Evolutionary conservation across 2,797 vertebrate genomes (phyloP).

Genomic region (Hippoglossus hippoglossus): DNA sequence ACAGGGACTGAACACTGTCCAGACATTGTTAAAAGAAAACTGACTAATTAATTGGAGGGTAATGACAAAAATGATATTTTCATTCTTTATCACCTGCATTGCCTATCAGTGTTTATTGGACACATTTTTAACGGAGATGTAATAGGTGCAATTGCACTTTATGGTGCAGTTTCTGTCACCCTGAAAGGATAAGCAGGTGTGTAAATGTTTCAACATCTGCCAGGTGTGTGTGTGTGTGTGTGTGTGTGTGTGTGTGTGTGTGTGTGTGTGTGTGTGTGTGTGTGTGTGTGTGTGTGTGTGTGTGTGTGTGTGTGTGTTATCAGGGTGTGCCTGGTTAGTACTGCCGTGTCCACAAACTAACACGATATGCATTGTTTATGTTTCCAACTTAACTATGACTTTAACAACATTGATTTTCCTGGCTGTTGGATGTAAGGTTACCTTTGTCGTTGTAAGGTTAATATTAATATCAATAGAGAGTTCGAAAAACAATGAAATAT

Average conservation of each 20-base stretch:
- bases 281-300: background rate
- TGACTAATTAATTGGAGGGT: background rate
- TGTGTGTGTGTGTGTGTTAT: background rate
- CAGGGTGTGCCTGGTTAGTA: background rate
- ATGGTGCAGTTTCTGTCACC: conserved; percentile 15
- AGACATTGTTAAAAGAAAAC: background rate
- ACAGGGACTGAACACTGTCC: conserved; percentile 3
- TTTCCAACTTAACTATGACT: too few relatives aligned
- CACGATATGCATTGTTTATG: too few relatives aligned
- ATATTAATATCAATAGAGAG: background rate
- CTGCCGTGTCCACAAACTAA: background rate
- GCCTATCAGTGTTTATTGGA: conserved; percentile 29
- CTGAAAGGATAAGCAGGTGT: conserved; percentile 23
- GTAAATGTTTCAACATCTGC: conserved; percentile 11
- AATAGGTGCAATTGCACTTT: conserved; percentile 30
- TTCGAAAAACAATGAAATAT: background rate
- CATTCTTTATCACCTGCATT: background rate
- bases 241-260: background rate
- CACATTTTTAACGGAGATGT: conserved; percentile 34
- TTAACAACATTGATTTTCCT: background rate
- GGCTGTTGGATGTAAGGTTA: background rate
- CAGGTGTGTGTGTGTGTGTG: conserved; percentile 2
- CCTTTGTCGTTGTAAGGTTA: background rate
- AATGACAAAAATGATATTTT: conserved; percentile 7
- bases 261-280: background rate